Evolutionary conservation across 2,888 invertebrate genomes (phyloP).

Genomic region (Macrostomum cliftonense): DNA sequence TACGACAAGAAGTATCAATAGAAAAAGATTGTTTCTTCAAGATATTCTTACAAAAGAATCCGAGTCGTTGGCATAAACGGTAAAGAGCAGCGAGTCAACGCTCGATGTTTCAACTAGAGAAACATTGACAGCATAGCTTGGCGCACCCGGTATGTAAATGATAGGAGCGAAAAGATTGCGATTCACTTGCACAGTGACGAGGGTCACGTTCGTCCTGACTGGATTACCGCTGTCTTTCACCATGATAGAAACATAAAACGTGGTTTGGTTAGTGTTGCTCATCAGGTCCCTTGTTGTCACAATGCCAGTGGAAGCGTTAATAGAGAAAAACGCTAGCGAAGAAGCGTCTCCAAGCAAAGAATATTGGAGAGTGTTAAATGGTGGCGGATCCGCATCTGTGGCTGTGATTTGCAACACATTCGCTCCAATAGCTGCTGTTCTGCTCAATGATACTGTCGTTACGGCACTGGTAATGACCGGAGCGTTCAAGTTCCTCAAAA

Average conservation of each 20-base stretch:
- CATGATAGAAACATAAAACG: too few species aligned
- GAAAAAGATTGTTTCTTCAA: too few species aligned
- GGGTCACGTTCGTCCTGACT: too few species aligned
- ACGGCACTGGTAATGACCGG: slow-evolving; percentile 18
- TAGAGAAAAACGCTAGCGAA: slow-evolving; percentile 17
- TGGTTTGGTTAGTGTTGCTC: neutral
- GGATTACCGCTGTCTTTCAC: too few species aligned
- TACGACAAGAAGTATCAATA: too few species aligned
- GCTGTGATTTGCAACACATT: slow-evolving; percentile 10
- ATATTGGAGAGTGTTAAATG: neutral
- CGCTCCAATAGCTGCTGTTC: slow-evolving; percentile 19
- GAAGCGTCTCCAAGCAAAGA: too few species aligned
- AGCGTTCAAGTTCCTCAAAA: slow-evolving; percentile 18
- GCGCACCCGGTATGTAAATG: too few species aligned
- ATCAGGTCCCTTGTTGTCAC: slow-evolving; percentile 16
- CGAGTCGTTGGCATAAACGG: slow-evolving; percentile 22
- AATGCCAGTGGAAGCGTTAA: slow-evolving; percentile 18
- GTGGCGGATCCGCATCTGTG: slow-evolving; percentile 15
- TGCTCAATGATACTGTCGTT: slow-evolving; percentile 17
- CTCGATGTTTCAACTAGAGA: too few species aligned
- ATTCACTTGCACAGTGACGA: too few species aligned
- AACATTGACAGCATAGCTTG: too few species aligned
- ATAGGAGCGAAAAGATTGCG: too few species aligned
- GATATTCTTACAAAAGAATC: slow-evolving; percentile 10
- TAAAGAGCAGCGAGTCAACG: slow-evolving; percentile 16